phyloP scores from a whole-genome alignment of 1,140 invertebrate genomes.

The Drosophila nasuta region DNA sequence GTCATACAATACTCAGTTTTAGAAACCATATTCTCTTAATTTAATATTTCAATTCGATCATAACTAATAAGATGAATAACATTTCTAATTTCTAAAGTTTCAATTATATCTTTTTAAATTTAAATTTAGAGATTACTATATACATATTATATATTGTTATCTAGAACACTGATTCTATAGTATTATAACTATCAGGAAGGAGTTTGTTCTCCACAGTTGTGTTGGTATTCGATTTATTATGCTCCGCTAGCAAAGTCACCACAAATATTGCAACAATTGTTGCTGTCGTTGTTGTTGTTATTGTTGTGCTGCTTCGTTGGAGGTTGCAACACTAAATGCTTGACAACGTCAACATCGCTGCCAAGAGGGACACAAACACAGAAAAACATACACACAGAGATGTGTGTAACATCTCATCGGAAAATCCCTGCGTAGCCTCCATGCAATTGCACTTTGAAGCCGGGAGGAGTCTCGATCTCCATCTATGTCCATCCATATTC shows the following conservation, averaged over 20 bases:
- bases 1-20: too few species aligned
- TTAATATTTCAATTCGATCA: too few species aligned
- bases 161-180: not conserved
- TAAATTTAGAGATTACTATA: not conserved
- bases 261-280: conserved; percentile 61
- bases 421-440: not conserved
- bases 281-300: conserved; percentile 42
- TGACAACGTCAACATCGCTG: conserved; percentile 47
- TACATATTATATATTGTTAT: too few species aligned
- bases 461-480: conserved; percentile 25
- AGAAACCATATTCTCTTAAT: too few species aligned
- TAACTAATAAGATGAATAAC: too few species aligned
- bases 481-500: conserved; percentile 58
- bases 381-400: too few species aligned
- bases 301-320: conserved; percentile 11
- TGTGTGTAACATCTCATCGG: conserved; percentile 16
- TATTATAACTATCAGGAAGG: too few species aligned
- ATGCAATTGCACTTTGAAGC: not conserved
- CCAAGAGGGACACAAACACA: conserved; percentile 10
- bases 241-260: conserved; percentile 38
- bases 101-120: not conserved
- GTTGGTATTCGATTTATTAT: conserved; percentile 14
- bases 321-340: conserved; percentile 46
- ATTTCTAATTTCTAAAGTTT: not conserved
- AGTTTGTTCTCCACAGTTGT: conserved; percentile 1